phyloP scores from a whole-genome alignment of 2,113 vertebrate species.

The Addax nasomaculatus region DNA sequence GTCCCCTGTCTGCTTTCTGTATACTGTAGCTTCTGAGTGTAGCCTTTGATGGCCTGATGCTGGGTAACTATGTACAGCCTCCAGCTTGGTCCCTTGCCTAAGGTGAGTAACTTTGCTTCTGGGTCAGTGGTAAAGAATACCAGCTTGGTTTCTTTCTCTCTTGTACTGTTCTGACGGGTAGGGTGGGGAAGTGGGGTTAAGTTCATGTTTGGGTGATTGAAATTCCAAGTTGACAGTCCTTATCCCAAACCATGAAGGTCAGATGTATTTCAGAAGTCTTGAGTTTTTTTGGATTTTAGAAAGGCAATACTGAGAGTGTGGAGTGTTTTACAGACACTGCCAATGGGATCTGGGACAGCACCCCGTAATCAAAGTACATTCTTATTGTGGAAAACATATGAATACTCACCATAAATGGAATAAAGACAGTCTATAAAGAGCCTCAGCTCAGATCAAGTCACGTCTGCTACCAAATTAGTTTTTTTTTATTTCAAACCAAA shows the following conservation, averaged over 20 bases:
- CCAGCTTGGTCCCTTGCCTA: slow-evolving; percentile 41
- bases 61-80: slow-evolving; percentile 45
- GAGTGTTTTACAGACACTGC: background rate
- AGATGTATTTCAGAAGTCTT: slow-evolving; percentile 28
- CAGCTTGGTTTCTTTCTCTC: slow-evolving; percentile 4
- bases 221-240: slow-evolving; percentile 24
- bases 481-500: background rate
- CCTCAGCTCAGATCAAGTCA: background rate
- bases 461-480: background rate
- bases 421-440: background rate
- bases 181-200: background rate
- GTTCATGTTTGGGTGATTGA: slow-evolving; percentile 11
- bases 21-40: slow-evolving; percentile 33
- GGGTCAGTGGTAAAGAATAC: slow-evolving; percentile 15
- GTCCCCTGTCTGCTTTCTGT: background rate
- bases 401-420: background rate
- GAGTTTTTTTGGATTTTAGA: background rate
- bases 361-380: background rate
- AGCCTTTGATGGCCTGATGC: slow-evolving; percentile 31
- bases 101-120: slow-evolving; percentile 51
- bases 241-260: background rate
- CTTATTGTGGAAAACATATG: slow-evolving; percentile 28
- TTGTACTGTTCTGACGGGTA: background rate
- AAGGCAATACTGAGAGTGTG: background rate
- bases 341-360: background rate